These are phyloP conservation scores for Caligus rogercresseyi DNA, from an alignment of 1,140 invertebrate genomes.

Conservation along the genomic window DNA sequence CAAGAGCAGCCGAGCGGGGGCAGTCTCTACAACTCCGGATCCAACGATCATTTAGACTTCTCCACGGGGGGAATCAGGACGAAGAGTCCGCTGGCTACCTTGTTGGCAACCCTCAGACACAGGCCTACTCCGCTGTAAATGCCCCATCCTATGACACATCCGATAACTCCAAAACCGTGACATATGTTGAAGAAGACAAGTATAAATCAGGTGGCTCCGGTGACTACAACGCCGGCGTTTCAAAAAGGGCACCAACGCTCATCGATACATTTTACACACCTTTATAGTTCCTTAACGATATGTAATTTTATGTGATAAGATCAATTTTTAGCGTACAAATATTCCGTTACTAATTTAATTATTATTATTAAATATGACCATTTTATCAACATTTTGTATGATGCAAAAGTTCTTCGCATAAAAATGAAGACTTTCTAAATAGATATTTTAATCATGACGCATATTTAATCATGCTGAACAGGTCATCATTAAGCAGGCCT, in stretches of 20 bases:
- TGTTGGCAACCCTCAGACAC: neutral
- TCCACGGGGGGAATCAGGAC: no score
- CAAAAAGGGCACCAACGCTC: neutral
- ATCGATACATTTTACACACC: neutral
- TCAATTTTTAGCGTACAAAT: neutral
- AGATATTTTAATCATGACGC: neutral
- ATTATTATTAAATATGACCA: no score
- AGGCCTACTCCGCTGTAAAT: neutral
- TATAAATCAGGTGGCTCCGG: neutral
- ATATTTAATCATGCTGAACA: neutral
- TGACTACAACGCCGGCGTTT: neutral
- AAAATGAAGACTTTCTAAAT: neutral
- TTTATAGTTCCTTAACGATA: neutral
- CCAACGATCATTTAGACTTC: no score
- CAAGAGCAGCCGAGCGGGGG: neutral
- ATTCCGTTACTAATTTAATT: no score
- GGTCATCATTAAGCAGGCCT: neutral
- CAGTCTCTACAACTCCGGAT: neutral
- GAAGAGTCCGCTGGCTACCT: no score
- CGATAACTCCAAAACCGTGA: neutral
- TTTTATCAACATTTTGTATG: no score
- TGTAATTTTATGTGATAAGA: neutral
- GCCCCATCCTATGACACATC: neutral
- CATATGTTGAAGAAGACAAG: neutral
- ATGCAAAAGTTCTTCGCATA: neutral